Evolutionary conservation across 2,797 vertebrate genomes (phyloP).

Genomic region (Zalophus californianus): DNA sequence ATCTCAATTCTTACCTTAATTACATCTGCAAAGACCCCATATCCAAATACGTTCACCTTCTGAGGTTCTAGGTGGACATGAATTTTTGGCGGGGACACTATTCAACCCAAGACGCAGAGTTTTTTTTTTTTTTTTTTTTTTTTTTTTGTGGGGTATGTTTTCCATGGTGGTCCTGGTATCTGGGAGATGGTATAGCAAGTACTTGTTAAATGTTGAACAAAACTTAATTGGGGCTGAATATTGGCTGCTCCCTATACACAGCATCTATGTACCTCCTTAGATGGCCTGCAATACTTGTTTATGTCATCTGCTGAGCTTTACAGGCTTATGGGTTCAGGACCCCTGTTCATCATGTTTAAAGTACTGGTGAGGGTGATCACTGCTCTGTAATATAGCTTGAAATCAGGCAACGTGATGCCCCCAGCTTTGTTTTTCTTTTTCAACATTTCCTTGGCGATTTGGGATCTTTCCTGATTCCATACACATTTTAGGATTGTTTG

Average conservation of each 20-base stretch:
- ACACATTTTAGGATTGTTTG: too few species aligned
- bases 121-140: neutral
- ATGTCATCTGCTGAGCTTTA: neutral
- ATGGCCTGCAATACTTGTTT: neutral
- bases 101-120: neutral
- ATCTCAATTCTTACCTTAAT: neutral
- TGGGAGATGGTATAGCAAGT: neutral
- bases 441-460: too few species aligned
- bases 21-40: neutral
- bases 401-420: too few species aligned
- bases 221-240: neutral
- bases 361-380: neutral
- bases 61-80: neutral
- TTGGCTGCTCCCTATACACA: neutral
- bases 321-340: neutral
- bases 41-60: neutral
- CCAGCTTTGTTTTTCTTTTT: too few species aligned
- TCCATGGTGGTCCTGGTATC: neutral
- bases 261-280: neutral
- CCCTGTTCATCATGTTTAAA: neutral
- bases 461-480: too few species aligned
- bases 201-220: neutral
- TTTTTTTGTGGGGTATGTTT: neutral
- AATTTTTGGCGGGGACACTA: neutral
- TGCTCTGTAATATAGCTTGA: too few species aligned